Evolutionary conservation across 2,888 invertebrate genomes (phyloP).

Genomic region (Dastarcus helophoroides): DNA sequence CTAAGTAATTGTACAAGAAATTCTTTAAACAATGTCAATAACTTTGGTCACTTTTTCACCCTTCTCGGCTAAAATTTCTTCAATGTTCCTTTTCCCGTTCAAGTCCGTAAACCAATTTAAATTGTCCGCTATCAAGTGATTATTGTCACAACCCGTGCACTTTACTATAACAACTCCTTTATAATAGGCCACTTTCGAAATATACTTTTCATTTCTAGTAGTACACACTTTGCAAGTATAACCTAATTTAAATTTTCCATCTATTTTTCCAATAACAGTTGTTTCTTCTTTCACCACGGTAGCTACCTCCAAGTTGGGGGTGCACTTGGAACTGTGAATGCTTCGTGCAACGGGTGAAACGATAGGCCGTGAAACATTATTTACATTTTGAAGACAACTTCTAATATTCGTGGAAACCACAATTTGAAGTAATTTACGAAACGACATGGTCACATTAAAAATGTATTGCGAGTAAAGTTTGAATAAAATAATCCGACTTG

Average conservation of each 20-base stretch:
- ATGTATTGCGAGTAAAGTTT: too few species aligned
- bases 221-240: constrained; percentile 88
- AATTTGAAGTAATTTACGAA: too few species aligned
- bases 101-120: constrained; percentile 86
- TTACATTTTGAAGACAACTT: too few species aligned
- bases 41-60: constrained; percentile 68
- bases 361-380: too few species aligned
- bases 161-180: constrained; percentile 86
- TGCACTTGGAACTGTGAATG: too few species aligned
- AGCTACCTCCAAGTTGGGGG: too few species aligned
- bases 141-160: constrained; percentile 77
- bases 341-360: too few species aligned
- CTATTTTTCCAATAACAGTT: constrained; percentile 35
- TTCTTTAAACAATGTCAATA: constrained; percentile 6
- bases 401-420: too few species aligned
- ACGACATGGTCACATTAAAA: too few species aligned
- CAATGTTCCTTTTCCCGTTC: constrained; percentile 71
- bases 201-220: constrained; percentile 62
- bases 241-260: constrained; percentile 54
- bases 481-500: too few species aligned
- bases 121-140: constrained; percentile 94
- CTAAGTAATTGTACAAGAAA: too few species aligned
- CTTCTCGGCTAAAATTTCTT: constrained; percentile 76
- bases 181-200: constrained; percentile 75
- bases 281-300: too few species aligned